Percentiles rank a stretch among this genome's conserved stretches.
These are phyloP conservation scores for Tokudaia tokunoshimensis DNA, from an alignment of 2,797 vertebrate species.

Conservation along the genomic window DNA sequence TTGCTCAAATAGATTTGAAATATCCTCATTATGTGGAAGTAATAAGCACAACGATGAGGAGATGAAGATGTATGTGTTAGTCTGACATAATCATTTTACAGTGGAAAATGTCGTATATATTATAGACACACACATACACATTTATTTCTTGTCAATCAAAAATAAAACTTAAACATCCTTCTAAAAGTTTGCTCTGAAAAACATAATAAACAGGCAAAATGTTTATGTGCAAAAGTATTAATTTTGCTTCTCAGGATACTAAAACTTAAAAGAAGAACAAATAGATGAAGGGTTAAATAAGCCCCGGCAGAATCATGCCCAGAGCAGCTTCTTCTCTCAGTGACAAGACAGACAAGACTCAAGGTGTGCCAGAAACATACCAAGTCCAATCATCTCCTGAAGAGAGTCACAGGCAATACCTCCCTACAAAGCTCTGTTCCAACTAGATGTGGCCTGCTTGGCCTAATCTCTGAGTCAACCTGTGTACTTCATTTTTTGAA, in stretches of 20 bases:
- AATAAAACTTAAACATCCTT: neutral
- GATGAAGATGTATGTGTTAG: neutral
- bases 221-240: neutral
- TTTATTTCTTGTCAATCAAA: neutral
- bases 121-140: neutral
- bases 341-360: neutral
- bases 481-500: neutral
- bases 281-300: neutral
- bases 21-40: neutral
- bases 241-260: neutral
- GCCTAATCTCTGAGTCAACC: neutral
- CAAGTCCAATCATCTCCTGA: neutral
- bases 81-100: neutral
- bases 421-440: neutral
- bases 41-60: neutral
- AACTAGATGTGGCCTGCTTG: neutral
- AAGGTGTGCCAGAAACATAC: no score
- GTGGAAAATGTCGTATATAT: neutral
- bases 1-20: neutral
- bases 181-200: neutral
- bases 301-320: neutral
- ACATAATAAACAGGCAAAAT: neutral
- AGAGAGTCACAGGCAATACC: neutral
- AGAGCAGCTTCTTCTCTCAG: neutral
- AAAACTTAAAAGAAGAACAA: constrained; percentile 3